Conservation (phyloP, 2,113 vertebrate genomes). For the mouse (Mus musculus) region DNA sequence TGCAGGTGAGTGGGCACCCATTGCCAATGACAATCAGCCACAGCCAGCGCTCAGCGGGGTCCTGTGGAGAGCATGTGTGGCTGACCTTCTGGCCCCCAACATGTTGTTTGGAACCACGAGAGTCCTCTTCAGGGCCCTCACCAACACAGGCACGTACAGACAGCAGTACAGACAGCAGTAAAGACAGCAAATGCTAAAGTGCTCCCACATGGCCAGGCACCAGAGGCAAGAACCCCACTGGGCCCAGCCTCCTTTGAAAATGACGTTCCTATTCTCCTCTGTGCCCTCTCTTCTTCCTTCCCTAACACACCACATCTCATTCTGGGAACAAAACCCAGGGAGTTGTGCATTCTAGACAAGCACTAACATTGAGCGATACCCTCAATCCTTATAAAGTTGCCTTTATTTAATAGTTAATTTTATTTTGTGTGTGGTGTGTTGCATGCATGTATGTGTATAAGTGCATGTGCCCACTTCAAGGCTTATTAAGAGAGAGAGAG, state of each 20-base stretch:
- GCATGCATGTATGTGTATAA: neutral
- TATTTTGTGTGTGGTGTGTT: neutral
- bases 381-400: neutral
- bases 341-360: no score
- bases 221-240: slow-evolving; percentile 3
- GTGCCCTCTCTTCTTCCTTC: neutral
- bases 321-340: neutral
- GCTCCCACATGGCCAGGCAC: neutral
- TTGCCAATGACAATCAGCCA: neutral
- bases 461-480: neutral
- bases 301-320: neutral
- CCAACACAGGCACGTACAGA: neutral
- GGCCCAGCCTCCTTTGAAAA: neutral
- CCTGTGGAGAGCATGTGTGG: neutral
- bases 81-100: neutral
- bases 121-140: fast-evolving
- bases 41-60: neutral
- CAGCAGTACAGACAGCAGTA: neutral
- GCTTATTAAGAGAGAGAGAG: neutral
- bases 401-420: neutral
- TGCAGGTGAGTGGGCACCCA: neutral
- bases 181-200: neutral
- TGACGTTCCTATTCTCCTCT: neutral
- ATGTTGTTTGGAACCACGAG: neutral
- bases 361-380: neutral